Conservation (phyloP, 2,888 invertebrate species). For the Teinopalpus imperialis region DNA sequence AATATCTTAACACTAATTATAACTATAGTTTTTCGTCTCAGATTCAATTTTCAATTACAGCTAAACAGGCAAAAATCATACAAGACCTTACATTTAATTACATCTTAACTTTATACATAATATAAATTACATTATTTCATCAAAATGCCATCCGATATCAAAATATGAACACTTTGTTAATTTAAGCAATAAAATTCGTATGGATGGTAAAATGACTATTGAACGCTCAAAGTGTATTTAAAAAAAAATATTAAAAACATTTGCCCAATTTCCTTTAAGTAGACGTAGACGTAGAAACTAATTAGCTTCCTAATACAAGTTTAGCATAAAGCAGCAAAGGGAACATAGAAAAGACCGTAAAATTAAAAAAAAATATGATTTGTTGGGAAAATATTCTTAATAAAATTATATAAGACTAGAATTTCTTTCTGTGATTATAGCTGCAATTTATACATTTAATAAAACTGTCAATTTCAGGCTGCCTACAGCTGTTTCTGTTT, state of each 20-base stretch:
- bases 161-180: conserved; percentile 57
- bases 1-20: conserved; percentile 8
- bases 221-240: too few relatives aligned
- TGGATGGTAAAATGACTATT: too few relatives aligned
- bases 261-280: too few relatives aligned
- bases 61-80: conserved; percentile 7
- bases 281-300: too few relatives aligned
- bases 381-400: not conserved
- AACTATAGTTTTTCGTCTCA: not conserved
- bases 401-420: conserved; percentile 11
- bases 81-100: conserved; percentile 25
- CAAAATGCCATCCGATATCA: conserved; percentile 41
- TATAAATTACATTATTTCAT: conserved; percentile 28
- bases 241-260: too few relatives aligned
- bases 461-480: conserved; percentile 16
- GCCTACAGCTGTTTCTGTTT: not conserved
- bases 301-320: too few relatives aligned
- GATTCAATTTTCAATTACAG: conserved; percentile 8
- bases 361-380: too few relatives aligned
- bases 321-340: too few relatives aligned
- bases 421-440: conserved; percentile 15
- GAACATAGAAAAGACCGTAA: too few relatives aligned
- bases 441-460: conserved; percentile 8
- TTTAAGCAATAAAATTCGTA: conserved; percentile 25
- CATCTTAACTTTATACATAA: conserved; percentile 26